Evolutionary conservation across 2,888 invertebrate genomes (phyloP).

Genomic region (Cryptocephalus moraei): DNA sequence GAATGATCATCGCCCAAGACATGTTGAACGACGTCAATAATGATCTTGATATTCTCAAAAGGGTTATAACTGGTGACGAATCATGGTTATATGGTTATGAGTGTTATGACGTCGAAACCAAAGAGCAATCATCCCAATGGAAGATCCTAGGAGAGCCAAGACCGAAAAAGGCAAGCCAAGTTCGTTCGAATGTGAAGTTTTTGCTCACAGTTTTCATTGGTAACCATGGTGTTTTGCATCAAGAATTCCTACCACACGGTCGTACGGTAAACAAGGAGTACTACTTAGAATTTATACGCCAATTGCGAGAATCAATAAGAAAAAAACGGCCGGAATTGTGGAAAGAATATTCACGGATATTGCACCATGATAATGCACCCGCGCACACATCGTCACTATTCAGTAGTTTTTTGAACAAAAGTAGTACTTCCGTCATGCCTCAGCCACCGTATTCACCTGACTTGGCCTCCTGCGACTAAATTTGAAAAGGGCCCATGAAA

Average conservation of each 20-base stretch:
- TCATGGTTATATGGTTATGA: slow-evolving; percentile 21
- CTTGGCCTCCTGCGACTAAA: slow-evolving; percentile 12
- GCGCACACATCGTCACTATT: slow-evolving; percentile 1
- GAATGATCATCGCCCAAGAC: background rate
- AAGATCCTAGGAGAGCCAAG: slow-evolving; percentile 5
- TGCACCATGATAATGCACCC: slow-evolving; percentile 2
- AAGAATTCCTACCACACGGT: slow-evolving; percentile 10
- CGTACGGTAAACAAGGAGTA: slow-evolving; percentile 10
- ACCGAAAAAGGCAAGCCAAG: slow-evolving; percentile 9
- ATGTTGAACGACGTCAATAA: background rate
- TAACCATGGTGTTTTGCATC: slow-evolving; percentile 12
- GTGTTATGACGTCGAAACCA: slow-evolving; percentile 21
- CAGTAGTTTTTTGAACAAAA: slow-evolving; percentile 11
- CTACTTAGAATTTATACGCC: slow-evolving; percentile 11
- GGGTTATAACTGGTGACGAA: slow-evolving; percentile 21
- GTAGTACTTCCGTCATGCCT: slow-evolving; percentile 6
- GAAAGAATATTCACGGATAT: background rate
- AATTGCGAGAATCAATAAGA: background rate
- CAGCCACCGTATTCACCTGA: slow-evolving; percentile 9
- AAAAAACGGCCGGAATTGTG: background rate
- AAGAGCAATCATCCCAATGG: slow-evolving; percentile 15
- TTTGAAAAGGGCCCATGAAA: slow-evolving; percentile 16
- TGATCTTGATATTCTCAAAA: background rate
- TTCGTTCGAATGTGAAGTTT: slow-evolving; percentile 11
- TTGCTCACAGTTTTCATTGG: slow-evolving; percentile 12